These are phyloP conservation scores for Neoitamus cyanurus DNA, from an alignment of 2,888 invertebrate genomes.

Conservation along the genomic window DNA sequence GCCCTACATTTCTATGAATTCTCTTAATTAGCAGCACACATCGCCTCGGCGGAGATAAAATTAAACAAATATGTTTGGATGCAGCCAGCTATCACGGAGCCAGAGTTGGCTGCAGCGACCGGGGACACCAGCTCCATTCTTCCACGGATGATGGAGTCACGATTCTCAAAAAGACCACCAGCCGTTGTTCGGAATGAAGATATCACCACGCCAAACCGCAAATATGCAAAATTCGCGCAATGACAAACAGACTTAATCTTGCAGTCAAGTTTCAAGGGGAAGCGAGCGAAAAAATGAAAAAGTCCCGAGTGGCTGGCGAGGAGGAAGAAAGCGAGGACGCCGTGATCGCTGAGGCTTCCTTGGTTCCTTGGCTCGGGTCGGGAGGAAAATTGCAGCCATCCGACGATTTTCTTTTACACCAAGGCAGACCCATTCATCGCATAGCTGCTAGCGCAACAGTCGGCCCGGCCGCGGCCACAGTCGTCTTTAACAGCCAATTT, in stretches of 20 bases:
- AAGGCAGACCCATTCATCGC: slow-evolving; percentile 12
- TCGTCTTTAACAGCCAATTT: slow-evolving; percentile 24
- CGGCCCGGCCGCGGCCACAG: not conserved
- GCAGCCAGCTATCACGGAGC: slow-evolving; percentile 30
- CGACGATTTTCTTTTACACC: slow-evolving; percentile 30
- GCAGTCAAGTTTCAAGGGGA: not conserved
- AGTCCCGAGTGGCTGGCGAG: not conserved
- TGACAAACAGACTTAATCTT: slow-evolving; percentile 41
- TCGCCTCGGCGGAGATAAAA: slow-evolving; percentile 29
- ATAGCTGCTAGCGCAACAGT: not conserved
- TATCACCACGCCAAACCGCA: slow-evolving; percentile 42
- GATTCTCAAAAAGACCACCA: slow-evolving; percentile 51
- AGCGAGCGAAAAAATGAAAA: not conserved
- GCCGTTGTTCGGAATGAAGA: slow-evolving; percentile 46
- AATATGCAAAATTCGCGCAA: slow-evolving; percentile 47
- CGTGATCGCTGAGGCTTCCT: slow-evolving; percentile 15
- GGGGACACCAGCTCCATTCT: slow-evolving; percentile 47
- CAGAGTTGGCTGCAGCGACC: not conserved
- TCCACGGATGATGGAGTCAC: slow-evolving; percentile 51
- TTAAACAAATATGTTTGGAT: slow-evolving; percentile 23
- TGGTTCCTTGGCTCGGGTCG: not conserved
- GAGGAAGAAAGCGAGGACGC: not conserved
- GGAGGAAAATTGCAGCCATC: slow-evolving; percentile 11
- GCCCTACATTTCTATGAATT: slow-evolving; percentile 31
- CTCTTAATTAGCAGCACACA: slow-evolving; percentile 43